Conservation (phyloP, 2,113 vertebrate species). For the Sylvilagus bachmani region DNA sequence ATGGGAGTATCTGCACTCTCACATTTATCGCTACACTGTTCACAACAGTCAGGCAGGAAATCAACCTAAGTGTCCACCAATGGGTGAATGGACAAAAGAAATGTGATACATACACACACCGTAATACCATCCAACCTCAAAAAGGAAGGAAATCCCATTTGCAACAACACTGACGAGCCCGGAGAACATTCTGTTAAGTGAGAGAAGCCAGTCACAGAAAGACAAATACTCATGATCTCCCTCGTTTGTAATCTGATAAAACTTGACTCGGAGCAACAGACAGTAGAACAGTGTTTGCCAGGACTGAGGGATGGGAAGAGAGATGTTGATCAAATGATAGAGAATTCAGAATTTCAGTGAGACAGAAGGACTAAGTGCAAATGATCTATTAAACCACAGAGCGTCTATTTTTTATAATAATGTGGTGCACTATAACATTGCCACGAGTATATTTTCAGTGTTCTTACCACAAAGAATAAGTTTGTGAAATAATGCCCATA, state of each 20-base stretch:
- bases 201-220: background rate
- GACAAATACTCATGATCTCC: background rate
- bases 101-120: background rate
- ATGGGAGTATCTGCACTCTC: background rate
- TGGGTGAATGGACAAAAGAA: background rate
- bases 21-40: background rate
- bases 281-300: background rate
- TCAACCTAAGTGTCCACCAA: background rate
- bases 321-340: background rate
- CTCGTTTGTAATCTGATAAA: background rate
- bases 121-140: background rate
- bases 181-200: background rate
- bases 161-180: background rate
- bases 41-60: background rate
- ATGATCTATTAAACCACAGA: background rate
- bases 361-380: background rate
- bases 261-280: background rate
- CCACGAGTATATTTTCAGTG: background rate
- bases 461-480: background rate
- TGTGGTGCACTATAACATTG: background rate
- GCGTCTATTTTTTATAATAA: background rate
- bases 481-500: background rate
- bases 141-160: background rate
- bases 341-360: background rate
- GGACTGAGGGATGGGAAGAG: background rate